phyloP scores from a whole-genome alignment of 2,797 vertebrate genomes.

The Enoplosus armatus region DNA sequence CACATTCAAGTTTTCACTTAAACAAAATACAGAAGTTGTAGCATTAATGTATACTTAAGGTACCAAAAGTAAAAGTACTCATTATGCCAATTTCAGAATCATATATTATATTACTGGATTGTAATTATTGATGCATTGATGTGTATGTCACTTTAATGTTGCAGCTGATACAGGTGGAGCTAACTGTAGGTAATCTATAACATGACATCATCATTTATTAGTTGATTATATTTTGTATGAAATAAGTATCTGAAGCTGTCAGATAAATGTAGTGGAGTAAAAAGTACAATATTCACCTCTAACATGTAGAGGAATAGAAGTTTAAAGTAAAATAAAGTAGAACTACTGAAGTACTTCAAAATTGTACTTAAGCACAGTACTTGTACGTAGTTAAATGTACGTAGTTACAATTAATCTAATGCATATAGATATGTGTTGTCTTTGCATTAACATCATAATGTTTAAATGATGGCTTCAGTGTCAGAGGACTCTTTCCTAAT shows the following conservation, averaged over 20 bases:
- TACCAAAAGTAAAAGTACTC: neutral
- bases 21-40: neutral
- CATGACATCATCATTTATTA: neutral
- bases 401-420: neutral
- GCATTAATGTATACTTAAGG: neutral
- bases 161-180: neutral
- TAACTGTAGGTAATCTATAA: neutral
- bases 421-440: too few species aligned
- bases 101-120: neutral
- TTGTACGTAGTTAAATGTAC: neutral
- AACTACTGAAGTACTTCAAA: too few species aligned
- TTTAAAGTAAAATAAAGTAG: too few species aligned
- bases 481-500: neutral
- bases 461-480: neutral
- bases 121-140: slow-evolving; percentile 3
- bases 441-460: neutral
- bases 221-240: neutral
- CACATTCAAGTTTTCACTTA: neutral
- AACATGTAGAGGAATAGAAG: neutral
- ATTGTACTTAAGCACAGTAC: neutral
- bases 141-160: neutral
- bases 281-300: neutral
- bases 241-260: neutral
- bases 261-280: neutral
- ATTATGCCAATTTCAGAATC: neutral